phyloP scores from a whole-genome alignment of 2,113 vertebrate genomes.

The Nothoprocta perdicaria region DNA sequence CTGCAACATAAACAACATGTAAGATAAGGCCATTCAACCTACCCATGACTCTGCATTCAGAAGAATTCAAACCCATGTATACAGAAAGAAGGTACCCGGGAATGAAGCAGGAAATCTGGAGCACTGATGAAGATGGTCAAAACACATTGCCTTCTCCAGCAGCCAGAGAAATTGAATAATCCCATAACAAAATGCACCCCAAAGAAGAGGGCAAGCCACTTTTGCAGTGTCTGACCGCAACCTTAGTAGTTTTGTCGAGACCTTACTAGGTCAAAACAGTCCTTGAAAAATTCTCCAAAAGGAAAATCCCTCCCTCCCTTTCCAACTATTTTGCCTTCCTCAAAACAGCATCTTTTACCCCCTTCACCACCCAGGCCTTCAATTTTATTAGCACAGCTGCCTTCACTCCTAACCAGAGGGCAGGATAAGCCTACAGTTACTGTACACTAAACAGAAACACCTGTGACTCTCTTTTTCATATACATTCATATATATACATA shows the following conservation, averaged over 20 bases:
- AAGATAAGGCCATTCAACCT: not conserved
- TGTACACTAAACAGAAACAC: slow-evolving; percentile 73
- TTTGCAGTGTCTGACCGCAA: not conserved
- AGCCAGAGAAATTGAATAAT: not conserved
- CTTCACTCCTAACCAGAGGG: slow-evolving; percentile 58
- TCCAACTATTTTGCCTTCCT: slow-evolving; percentile 12
- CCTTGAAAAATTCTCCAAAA: not conserved
- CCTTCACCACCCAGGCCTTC: slow-evolving; percentile 49
- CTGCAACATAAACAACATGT: not conserved
- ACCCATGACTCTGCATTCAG: not conserved
- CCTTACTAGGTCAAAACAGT: not conserved
- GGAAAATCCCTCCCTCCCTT: not conserved
- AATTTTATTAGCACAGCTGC: slow-evolving; percentile 75
- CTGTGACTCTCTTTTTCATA: slow-evolving; percentile 55
- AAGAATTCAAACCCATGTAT: not conserved
- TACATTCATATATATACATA: slow-evolving; percentile 21
- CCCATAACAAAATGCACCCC: not conserved
- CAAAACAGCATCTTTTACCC: slow-evolving; percentile 40
- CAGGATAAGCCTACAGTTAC: slow-evolving; percentile 61
- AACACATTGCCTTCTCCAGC: not conserved
- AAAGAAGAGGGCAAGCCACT: not conserved
- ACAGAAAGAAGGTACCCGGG: not conserved
- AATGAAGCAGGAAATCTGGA: not conserved
- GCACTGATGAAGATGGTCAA: not conserved
- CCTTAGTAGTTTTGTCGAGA: not conserved